Conservation (phyloP, 2,888 invertebrate genomes). For the Thalpophila matura region DNA sequence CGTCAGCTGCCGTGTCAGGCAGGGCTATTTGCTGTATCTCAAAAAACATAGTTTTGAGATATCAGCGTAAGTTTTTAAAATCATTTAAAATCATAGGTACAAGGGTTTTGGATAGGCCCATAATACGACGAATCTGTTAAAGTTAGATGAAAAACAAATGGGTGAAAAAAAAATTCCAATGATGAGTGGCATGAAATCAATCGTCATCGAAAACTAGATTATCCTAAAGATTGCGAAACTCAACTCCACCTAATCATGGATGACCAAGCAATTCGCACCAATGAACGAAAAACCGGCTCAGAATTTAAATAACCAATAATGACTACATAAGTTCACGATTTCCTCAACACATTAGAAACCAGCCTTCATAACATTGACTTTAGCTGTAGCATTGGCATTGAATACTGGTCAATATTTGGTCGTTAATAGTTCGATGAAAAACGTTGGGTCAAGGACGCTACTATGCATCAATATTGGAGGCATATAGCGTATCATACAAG, state of each 20-base stretch:
- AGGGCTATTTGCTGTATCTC: too few species aligned
- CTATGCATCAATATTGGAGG: slow-evolving; percentile 16
- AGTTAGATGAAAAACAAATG: too few species aligned
- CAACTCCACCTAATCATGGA: background rate
- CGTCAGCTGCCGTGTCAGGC: too few species aligned
- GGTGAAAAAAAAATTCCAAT: too few species aligned
- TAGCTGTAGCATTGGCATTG: slow-evolving; percentile 14
- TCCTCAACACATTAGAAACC: slow-evolving; percentile 14
- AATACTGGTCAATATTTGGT: slow-evolving; percentile 37
- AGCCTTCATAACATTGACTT: slow-evolving; percentile 27
- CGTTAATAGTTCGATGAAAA: slow-evolving; percentile 26
- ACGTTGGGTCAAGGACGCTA: slow-evolving; percentile 32
- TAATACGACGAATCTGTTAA: too few species aligned
- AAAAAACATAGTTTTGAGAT: too few species aligned
- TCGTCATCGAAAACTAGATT: background rate
- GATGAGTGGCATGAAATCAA: background rate
- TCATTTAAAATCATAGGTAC: too few species aligned
- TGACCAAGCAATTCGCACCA: background rate
- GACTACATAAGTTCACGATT: background rate
- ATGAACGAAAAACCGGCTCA: background rate
- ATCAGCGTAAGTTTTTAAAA: too few species aligned
- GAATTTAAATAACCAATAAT: background rate
- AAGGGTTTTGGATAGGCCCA: too few species aligned
- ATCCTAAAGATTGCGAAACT: background rate
- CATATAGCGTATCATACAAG: slow-evolving; percentile 28